Evolutionary conservation across 2,888 invertebrate species (phyloP), one percentile per base, ranked within the genome.

Genomic region (Phortica magna): DNA sequence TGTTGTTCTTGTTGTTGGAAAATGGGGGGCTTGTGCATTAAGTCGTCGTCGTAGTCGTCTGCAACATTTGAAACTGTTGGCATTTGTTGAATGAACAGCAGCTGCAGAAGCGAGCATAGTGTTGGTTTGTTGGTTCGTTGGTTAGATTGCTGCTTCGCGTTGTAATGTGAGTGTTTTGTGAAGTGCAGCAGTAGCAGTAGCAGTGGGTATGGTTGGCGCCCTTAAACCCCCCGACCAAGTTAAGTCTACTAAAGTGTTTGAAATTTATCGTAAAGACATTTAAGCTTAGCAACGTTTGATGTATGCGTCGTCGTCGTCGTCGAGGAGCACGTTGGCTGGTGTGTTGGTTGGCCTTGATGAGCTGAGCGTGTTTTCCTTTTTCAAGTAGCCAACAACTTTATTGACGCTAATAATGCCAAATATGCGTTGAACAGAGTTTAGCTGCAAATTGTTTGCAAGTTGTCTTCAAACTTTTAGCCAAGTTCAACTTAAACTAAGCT

Each of bases 21-120:
- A 55, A 12, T 55, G 55, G 55, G 55, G 14, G 17, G 3, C 7
- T 55, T 31, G 31, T 55, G 55, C 55, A 55, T 17, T 55, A 17
- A 17, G 55, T 55, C 55, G 55, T 17, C 14, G 14, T 17, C 14
- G 55, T 31, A 2, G 14, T 17, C 55, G 17, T 61, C 22, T 22
- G 31, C 17, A 22, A 61, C 61, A 61, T 61, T 61, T 61, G 61
- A 61, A 61, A 61, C 22, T 61, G 61, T 61, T 61, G 61, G 61
- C 22, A 61, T 22, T 61, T 61, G 10, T 22, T 61, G 19, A 31
- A 31, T 31, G 31, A 31, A 31, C n/a, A 55, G 17, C 19, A 61
- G 22, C 22, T 17, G 19, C 61, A 59, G 10, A 7, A 61, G n/a
- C 61, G 61, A 22, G 17, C 10, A 55, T 22, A 22, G 61, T 61